Base-by-base conservation (phyloP, 2,113 vertebrate species). In the Lepisosteus osseus region DNA sequence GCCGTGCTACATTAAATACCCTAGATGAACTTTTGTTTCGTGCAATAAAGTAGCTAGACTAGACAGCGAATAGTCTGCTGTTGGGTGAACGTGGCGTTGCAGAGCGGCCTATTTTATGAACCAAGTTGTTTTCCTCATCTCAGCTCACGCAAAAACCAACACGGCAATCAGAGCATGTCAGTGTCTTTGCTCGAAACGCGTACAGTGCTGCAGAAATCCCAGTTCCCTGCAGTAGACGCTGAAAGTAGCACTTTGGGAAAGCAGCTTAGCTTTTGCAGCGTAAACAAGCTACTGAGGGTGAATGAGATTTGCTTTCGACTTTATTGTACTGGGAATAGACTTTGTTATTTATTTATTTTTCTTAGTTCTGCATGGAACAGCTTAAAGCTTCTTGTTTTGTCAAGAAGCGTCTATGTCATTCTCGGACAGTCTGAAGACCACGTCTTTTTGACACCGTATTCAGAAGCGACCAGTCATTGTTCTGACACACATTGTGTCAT, bases 81-180 rank as follows among this genome's bases (percentile, higher is more conserved):
- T 51, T 51, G 41, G 15, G 44, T 12, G 29, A 44, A 56, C 47
- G n/a, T 71, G 59, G 14, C 13, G 69, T 65, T 67, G 15, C 47
- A 61, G 59, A n/a, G 56, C 12, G 68, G 69, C n/a, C 45, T 64
- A 13, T 66, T 70, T 69, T 65, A 57, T 45, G 57, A 68, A 54
- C 14, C 69, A 74, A 61, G 56, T 73, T 29, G 65, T 12, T 70
- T 73, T 57, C 67, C 64, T 51, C 42, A 14, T 45, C 40, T 57
- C 13, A 69, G 59, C 62, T 72, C 40, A 57, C 9, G 59, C 68
- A 54, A 71, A 74, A 68, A 63, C 15, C 63, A 55, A 15, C 42
- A 63, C 67, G 47, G 70, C 65, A 69, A 61, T 55, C 72, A 65
- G 41, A 78, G 40, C 15, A n/a, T 56, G 62, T 62, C 61, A 62